A percentile compares a stretch with the other conserved stretches of the same genome.
phyloP scores from a whole-genome alignment of 2,113 vertebrate species.

The Epinephelus fuscoguttatus region DNA sequence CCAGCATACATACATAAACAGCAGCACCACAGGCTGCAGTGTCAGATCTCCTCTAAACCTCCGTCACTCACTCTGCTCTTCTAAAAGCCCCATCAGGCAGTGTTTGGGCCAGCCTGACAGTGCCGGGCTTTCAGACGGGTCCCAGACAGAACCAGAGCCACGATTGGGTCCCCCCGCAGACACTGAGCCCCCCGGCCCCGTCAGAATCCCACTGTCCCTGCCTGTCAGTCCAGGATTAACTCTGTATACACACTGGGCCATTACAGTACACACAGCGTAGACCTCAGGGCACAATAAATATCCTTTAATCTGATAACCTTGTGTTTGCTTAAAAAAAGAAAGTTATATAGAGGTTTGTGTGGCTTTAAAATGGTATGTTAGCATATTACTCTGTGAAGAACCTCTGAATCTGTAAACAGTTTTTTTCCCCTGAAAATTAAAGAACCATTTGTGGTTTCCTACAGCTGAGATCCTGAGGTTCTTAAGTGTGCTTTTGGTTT shows the following conservation, averaged over 20 bases:
- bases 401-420: constrained; percentile 43
- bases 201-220: constrained; percentile 59
- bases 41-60: constrained; percentile 80
- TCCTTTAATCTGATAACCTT: constrained; percentile 72
- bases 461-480: constrained; percentile 32
- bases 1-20: constrained; percentile 80
- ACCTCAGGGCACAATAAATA: constrained; percentile 60
- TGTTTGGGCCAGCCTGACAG: constrained; percentile 77
- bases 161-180: constrained; percentile 55
- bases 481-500: constrained; percentile 50
- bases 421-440: constrained; percentile 30
- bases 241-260: constrained; percentile 68
- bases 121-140: constrained; percentile 67
- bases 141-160: constrained; percentile 67
- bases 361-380: constrained; percentile 34
- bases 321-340: constrained; percentile 42
- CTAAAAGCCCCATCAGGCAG: constrained; percentile 77
- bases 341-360: constrained; percentile 35
- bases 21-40: constrained; percentile 75
- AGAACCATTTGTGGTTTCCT: constrained; percentile 54
- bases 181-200: constrained; percentile 25
- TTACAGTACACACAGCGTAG: constrained; percentile 55
- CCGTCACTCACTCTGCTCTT: constrained; percentile 79
- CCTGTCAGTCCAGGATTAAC: constrained; percentile 69
- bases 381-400: constrained; percentile 33